A percentile compares a stretch with the other conserved stretches of the same genome.
These are phyloP conservation scores for Dasysyrphus tricinctus DNA, from an alignment of 2,888 invertebrate species.

Conservation along the genomic window DNA sequence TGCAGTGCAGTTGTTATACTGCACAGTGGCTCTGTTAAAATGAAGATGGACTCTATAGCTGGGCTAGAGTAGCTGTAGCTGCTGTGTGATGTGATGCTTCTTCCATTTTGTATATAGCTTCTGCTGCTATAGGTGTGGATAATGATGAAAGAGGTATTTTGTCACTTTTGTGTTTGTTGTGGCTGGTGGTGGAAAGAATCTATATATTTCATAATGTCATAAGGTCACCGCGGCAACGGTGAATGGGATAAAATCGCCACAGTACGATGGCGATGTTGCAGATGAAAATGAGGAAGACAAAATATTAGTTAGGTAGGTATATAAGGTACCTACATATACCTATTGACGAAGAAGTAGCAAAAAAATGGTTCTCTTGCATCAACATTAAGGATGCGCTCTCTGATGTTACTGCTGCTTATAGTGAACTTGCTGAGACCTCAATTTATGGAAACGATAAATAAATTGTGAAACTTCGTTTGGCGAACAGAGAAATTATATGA, in stretches of 20 bases:
- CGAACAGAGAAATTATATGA: conserved; percentile 56
- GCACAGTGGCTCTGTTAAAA: conserved; percentile 44
- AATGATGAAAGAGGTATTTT: conserved; percentile 74
- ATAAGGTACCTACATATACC: neutral
- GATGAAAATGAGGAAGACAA: conserved; percentile 31
- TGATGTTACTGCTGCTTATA: conserved; percentile 12
- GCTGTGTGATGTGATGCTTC: neutral
- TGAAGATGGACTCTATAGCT: conserved; percentile 44
- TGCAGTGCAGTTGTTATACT: neutral
- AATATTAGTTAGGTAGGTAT: neutral
- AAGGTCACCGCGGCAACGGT: conserved; percentile 66
- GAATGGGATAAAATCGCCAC: conserved; percentile 63
- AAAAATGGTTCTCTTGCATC: conserved; percentile 47
- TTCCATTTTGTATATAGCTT: conserved; percentile 5
- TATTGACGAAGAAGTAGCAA: neutral
- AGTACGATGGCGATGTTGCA: neutral
- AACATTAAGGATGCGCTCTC: conserved; percentile 51
- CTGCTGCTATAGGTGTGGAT: conserved; percentile 58
- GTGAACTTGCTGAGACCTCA: conserved; percentile 72
- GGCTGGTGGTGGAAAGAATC: conserved; percentile 57
- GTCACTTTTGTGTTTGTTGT: conserved; percentile 72
- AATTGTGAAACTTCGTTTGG: conserved; percentile 69
- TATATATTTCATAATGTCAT: conserved; percentile 71
- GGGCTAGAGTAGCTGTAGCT: conserved; percentile 2
- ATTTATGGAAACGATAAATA: conserved; percentile 76